These are phyloP conservation scores for Eudasyphora cyanicolor DNA, from an alignment of 2,888 invertebrate species.

Conservation along the genomic window DNA sequence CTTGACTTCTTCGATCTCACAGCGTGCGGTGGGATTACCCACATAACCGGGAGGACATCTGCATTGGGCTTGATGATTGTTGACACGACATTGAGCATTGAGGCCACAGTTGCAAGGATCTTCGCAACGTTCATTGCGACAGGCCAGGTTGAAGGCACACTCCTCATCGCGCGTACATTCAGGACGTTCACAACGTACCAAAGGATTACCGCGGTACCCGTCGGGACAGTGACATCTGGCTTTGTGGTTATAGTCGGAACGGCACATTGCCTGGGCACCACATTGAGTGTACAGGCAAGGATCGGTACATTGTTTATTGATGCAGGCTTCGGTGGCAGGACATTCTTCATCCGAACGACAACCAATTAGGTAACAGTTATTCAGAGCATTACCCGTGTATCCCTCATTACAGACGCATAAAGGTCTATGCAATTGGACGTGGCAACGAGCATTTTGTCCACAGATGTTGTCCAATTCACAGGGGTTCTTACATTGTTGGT, in stretches of 20 bases:
- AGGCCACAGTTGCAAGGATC: conserved; percentile 93
- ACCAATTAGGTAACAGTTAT: conserved; percentile 89
- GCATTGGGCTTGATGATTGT: conserved; percentile 88
- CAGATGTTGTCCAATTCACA: conserved; percentile 86
- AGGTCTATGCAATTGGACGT: conserved; percentile 89
- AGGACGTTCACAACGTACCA: conserved; percentile 87
- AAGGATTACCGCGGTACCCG: conserved; percentile 89
- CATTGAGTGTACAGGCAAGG: conserved; percentile 90
- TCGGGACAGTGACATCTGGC: conserved; percentile 89
- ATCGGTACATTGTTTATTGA: conserved; percentile 89
- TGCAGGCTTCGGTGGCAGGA: conserved; percentile 89
- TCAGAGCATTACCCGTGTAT: conserved; percentile 91
- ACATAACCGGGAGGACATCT: conserved; percentile 90
- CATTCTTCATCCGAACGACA: conserved; percentile 93
- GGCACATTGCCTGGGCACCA: conserved; percentile 89
- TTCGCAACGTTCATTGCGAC: conserved; percentile 88
- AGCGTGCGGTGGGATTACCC: conserved; percentile 88
- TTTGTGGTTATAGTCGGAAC: conserved; percentile 87
- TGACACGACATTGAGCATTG: conserved; percentile 88
- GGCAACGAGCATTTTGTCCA: conserved; percentile 89
- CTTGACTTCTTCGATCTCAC: conserved; percentile 82
- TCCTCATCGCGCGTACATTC: conserved; percentile 89
- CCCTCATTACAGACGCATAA: conserved; percentile 90
- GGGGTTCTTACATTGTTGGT: conserved; percentile 87
- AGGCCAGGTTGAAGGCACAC: conserved; percentile 89